Conservation (phyloP, 35 echinoderm and acorn worm species). For the Nesometra sesokonis region DNA sequence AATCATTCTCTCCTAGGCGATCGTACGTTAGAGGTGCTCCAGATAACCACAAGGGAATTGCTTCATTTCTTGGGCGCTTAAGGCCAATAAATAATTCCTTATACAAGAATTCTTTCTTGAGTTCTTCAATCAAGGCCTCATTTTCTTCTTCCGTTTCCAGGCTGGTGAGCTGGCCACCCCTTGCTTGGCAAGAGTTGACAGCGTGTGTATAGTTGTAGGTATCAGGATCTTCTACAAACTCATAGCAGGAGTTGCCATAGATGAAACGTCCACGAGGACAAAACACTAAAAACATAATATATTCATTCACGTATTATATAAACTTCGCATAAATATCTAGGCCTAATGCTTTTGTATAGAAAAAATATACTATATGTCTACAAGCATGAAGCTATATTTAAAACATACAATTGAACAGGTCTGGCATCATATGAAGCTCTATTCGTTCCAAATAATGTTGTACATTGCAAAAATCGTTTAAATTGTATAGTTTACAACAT, state of each 20-base stretch:
- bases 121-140: not conserved
- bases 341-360: too few relatives aligned
- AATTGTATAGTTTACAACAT: too few relatives aligned
- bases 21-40: not conserved
- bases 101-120: not conserved
- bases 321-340: too few relatives aligned
- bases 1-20: not conserved
- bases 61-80: not conserved
- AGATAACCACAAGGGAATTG: not conserved
- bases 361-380: too few relatives aligned
- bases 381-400: too few relatives aligned
- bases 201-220: not conserved
- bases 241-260: not conserved
- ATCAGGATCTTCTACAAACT: not conserved
- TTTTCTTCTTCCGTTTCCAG: not conserved
- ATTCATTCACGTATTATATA: too few relatives aligned
- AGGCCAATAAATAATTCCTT: not conserved
- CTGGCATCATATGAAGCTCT: too few relatives aligned
- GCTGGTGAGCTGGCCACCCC: not conserved
- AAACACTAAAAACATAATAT: not conserved
- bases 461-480: too few relatives aligned
- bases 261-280: not conserved
- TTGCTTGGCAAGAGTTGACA: not conserved
- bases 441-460: too few relatives aligned
- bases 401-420: too few relatives aligned